Evolutionary conservation across 2,113 vertebrate species (phyloP).

Genomic region (Paradisaea rubra): DNA sequence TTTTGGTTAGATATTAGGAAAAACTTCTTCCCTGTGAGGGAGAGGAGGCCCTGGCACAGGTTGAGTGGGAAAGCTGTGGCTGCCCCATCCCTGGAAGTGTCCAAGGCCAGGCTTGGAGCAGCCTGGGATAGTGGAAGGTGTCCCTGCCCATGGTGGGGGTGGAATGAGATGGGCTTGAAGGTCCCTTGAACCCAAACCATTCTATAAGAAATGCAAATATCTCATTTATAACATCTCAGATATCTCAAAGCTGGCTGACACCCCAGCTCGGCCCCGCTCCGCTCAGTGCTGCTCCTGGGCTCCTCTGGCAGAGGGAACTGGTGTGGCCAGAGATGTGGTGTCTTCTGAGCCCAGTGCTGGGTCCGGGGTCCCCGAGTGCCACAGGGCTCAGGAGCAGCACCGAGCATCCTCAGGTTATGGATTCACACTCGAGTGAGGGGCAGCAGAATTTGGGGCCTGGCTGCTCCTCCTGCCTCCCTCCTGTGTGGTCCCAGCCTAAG

Average conservation of each 20-base stretch:
- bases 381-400: neutral
- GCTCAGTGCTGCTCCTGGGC: neutral
- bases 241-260: neutral
- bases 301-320: neutral
- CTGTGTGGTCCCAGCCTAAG: neutral
- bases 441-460: neutral
- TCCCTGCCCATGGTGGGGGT: neutral
- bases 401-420: neutral
- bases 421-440: accelerated
- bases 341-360: neutral
- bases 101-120: neutral
- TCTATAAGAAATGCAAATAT: neutral
- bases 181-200: neutral
- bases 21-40: neutral
- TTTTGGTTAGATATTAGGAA: neutral
- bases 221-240: neutral
- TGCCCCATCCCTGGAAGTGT: neutral
- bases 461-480: neutral
- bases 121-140: accelerated
- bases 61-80: neutral
- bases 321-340: neutral
- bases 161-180: too few species aligned
- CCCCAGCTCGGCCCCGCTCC: accelerated
- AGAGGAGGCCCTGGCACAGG: neutral
- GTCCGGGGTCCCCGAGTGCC: neutral